Evolutionary conservation across 2,888 invertebrate species (phyloP).

Genomic region (Phyllotreta striolata): DNA sequence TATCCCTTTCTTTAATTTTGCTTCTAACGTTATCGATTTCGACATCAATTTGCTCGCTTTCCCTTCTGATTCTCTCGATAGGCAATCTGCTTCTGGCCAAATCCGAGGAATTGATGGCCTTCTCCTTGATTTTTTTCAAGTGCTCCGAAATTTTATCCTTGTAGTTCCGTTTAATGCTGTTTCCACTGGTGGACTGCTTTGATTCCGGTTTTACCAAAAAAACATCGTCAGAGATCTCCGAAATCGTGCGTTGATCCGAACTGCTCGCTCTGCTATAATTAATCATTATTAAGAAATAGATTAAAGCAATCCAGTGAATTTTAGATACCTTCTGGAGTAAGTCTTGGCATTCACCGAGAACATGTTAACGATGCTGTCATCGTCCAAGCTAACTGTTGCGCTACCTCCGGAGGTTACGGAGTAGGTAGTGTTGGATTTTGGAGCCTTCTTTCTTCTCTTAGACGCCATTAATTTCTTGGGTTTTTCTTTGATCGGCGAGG

Average conservation of each 20-base stretch:
- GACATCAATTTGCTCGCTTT: conserved; percentile 48
- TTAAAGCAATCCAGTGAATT: no score
- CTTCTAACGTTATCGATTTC: conserved; percentile 44
- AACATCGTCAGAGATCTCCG: conserved; percentile 48
- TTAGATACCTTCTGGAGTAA: conserved; percentile 27
- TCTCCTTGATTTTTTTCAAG: conserved; percentile 56
- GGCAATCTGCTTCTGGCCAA: conserved; percentile 41
- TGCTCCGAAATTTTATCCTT: conserved; percentile 58
- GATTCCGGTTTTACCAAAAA: conserved; percentile 37
- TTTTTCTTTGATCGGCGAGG: conserved; percentile 38
- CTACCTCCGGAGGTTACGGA: conserved; percentile 24
- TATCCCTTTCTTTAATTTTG: conserved; percentile 36
- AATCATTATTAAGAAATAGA: no score
- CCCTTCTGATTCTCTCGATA: conserved; percentile 48
- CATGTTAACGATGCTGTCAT: conserved; percentile 38
- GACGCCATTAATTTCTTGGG: not conserved
- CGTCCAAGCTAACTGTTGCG: conserved; percentile 22
- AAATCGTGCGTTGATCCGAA: conserved; percentile 38
- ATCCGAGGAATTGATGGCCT: conserved; percentile 52
- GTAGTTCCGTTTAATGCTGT: conserved; percentile 52
- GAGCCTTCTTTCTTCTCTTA: conserved; percentile 30
- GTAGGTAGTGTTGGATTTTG: conserved; percentile 31
- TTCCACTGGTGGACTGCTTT: conserved; percentile 13
- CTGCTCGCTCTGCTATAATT: conserved; percentile 27
- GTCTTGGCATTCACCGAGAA: conserved; percentile 41